Conservation (phyloP, 1,140 invertebrate genomes). For the Drosophila biarmipes region DNA sequence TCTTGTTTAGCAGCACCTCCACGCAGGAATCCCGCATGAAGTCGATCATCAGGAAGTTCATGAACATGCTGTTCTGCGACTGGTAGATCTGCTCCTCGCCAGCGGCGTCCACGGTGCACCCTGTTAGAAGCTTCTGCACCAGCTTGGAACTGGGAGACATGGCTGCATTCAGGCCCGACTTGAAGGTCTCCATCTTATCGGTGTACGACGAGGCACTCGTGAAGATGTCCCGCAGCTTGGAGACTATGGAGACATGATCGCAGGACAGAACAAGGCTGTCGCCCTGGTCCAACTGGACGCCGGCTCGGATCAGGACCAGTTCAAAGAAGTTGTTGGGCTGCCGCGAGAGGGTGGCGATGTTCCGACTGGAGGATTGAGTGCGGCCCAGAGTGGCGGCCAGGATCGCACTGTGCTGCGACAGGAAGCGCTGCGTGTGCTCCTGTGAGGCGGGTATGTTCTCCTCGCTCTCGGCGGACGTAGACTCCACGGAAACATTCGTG, state of each 20-base stretch:
- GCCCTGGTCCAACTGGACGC: slow-evolving; percentile 67
- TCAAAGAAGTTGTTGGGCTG: slow-evolving; percentile 81
- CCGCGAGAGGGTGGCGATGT: slow-evolving; percentile 48
- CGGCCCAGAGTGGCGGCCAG: slow-evolving; percentile 72
- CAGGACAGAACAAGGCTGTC: slow-evolving; percentile 74
- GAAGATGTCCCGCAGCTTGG: slow-evolving; percentile 69
- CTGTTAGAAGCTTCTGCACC: slow-evolving; percentile 80
- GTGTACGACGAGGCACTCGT: slow-evolving; percentile 60
- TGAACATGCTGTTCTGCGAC: slow-evolving; percentile 85
- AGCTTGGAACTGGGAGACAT: slow-evolving; percentile 76
- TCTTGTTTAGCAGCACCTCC: slow-evolving; percentile 82
- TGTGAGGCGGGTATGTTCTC: slow-evolving; percentile 80
- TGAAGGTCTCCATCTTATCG: slow-evolving; percentile 80
- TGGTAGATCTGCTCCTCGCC: slow-evolving; percentile 71
- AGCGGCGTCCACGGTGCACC: slow-evolving; percentile 69
- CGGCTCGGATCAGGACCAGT: slow-evolving; percentile 68
- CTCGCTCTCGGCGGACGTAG: slow-evolving; percentile 47
- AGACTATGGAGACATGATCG: slow-evolving; percentile 78
- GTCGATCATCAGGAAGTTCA: slow-evolving; percentile 84
- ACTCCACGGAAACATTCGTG: slow-evolving; percentile 40
- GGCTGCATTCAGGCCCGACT: slow-evolving; percentile 76
- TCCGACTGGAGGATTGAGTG: slow-evolving; percentile 60
- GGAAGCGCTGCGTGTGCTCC: slow-evolving; percentile 79
- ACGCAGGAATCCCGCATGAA: slow-evolving; percentile 83
- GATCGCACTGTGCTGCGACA: slow-evolving; percentile 75